Conservation (phyloP, 2,888 invertebrate species). For the Drosophila fungiperda region DNA sequence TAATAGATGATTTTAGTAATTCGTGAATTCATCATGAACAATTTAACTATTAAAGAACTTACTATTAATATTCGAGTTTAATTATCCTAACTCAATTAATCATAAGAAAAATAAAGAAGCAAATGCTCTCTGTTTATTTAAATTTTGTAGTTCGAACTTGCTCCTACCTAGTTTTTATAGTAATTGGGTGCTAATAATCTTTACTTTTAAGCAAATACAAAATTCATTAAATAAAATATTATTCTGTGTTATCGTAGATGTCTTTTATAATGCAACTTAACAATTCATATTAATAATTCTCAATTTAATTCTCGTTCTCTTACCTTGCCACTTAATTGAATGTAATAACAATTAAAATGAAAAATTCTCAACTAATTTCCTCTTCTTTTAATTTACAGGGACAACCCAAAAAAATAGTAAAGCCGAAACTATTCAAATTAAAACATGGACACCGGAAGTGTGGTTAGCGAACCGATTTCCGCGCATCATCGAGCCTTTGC, state of each 20-base stretch:
- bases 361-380: background rate
- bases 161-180: too few relatives aligned
- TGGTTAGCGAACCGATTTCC: constrained; percentile 84
- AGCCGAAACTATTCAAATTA: background rate
- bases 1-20: background rate
- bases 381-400: constrained; percentile 8
- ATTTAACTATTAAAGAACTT: background rate
- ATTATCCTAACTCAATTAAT: background rate
- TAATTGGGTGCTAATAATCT: too few relatives aligned
- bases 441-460: constrained; percentile 84
- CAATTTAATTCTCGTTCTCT: background rate
- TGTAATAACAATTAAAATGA: background rate
- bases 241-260: background rate
- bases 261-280: background rate
- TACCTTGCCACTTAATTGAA: background rate
- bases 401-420: background rate
- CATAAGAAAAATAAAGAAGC: background rate
- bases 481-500: constrained; percentile 84
- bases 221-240: too few relatives aligned
- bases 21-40: background rate
- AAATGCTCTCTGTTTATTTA: background rate
- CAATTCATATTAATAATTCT: background rate
- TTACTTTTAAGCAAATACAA: background rate
- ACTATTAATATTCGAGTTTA: background rate
- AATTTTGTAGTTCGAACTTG: too few relatives aligned